Base-by-base conservation (phyloP, 2,797 vertebrate species). In the Agapornis canus region DNA sequence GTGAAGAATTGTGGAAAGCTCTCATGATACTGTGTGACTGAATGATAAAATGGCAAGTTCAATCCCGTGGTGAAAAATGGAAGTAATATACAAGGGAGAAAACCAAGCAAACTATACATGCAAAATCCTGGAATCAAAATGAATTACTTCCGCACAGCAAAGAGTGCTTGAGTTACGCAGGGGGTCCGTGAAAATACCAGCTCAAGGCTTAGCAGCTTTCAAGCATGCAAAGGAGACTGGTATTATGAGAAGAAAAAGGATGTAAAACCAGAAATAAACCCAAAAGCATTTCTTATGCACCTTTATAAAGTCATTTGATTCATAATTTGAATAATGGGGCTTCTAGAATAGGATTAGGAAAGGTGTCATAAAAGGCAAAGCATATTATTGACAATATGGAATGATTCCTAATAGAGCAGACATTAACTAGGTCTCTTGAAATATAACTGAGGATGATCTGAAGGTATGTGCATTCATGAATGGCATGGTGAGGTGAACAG, bases 11-110 rank as follows among this genome's bases (percentile, higher is more conserved):
- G 90, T 65, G 27, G 47, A 96, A 94, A 94, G 82, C 94, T 92
- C 80, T 95, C 85, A 82, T 81, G 91, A 81, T 94, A 81, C 85
- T 83, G 60, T 81, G 89, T 86, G 90, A 96, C 80, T 86, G 91
- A 91, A 90, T 91, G 93, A 95, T 94, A 90, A 96, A 96, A 95
- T 14, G 27, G 70, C 77, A 78, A 91, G 90, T 91, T 92, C 77
- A 88, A 86, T 69, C 89, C 85, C 47, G 15, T 65, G 57, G 59
- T 96, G 87, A 94, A 91, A 94, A 96, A 94, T 86, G 25, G 65
- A 92, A 78, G 82, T 71, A 95, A 86, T 92, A 94, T 63, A 25
- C 79, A 72, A 32, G 42, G 43, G 48, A 87, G 49, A 69, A 89
- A 96, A 77, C 17, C 73, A 94, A 35, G 25, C 65, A 59, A 91